Conservation (phyloP, 1,140 invertebrate genomes). For the Papilio machaon region DNA sequence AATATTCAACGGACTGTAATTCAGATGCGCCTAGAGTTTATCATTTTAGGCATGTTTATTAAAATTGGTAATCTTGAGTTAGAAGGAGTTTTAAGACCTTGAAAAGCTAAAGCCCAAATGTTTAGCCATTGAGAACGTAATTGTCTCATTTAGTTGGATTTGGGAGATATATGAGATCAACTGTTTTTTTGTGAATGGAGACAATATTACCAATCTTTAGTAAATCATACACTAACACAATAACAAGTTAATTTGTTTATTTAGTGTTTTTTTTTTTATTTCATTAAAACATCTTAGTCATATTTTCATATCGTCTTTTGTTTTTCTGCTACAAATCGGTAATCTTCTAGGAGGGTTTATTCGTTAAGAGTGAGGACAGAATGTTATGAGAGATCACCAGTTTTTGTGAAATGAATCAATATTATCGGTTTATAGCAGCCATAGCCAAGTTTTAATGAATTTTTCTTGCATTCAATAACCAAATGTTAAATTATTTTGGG, state of each 20-base stretch:
- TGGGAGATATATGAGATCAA: not conserved
- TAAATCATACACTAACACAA: not conserved
- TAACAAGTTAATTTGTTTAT: too few relatives aligned
- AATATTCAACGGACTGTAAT: not conserved
- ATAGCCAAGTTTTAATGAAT: not conserved
- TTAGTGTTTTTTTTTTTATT: too few relatives aligned
- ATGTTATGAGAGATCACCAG: not conserved
- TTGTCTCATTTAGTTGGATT: not conserved
- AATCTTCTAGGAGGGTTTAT: not conserved
- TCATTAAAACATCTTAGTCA: not conserved
- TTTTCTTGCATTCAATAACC: not conserved
- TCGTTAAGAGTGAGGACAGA: not conserved
- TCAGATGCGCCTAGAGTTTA: not conserved
- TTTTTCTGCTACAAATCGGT: not conserved
- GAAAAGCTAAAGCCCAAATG: not conserved
- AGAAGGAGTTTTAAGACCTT: not conserved
- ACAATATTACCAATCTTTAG: slow-evolving; percentile 6
- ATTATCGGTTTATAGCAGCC: not conserved
- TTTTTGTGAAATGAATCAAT: not conserved
- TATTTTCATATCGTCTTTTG: not conserved
- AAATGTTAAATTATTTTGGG: not conserved
- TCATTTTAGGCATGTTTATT: not conserved
- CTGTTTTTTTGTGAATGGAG: slow-evolving; percentile 2
- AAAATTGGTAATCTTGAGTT: not conserved
- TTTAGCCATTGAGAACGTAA: not conserved